Percentiles rank a stretch among this genome's conserved stretches.
These are phyloP conservation scores for Pantherophis alleghaniensis DNA, from an alignment of 2,797 vertebrate genomes.

Conservation along the genomic window DNA sequence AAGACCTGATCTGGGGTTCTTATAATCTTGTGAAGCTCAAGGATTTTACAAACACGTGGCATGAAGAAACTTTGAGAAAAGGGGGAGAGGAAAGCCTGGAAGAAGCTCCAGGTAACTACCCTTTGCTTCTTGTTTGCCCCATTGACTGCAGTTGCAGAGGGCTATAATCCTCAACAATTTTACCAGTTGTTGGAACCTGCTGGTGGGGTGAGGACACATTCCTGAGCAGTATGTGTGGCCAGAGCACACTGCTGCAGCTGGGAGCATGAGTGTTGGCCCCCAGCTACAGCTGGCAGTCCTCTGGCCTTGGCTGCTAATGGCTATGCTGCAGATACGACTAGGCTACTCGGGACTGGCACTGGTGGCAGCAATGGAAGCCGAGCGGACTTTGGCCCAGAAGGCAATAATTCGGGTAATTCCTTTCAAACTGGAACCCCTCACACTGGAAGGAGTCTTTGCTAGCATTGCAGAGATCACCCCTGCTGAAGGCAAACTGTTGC, in stretches of 20 bases:
- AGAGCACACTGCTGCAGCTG: conserved; percentile 81
- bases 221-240: conserved; percentile 89
- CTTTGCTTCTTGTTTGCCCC: conserved; percentile 20
- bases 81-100: conserved; percentile 28
- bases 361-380: conserved; percentile 79
- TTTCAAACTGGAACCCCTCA: conserved; percentile 85
- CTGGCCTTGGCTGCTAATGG: conserved; percentile 94
- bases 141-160: background rate
- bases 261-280: conserved; percentile 93
- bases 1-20: background rate
- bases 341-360: conserved; percentile 81
- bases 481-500: conserved; percentile 92
- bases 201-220: conserved; percentile 65
- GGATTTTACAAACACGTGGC: conserved; percentile 59
- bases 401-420: conserved; percentile 91
- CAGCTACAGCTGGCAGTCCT: conserved; percentile 90
- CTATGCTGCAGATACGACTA: conserved; percentile 87
- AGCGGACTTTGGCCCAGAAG: conserved; percentile 81
- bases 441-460: conserved; percentile 90
- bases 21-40: conserved; percentile 24
- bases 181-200: conserved; percentile 51
- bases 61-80: background rate
- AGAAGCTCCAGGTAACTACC: conserved; percentile 12
- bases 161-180: conserved; percentile 21
- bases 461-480: conserved; percentile 82